Percentiles rank a stretch among this genome's conserved stretches.
These are phyloP conservation scores for Apus apus DNA, from an alignment of 2,113 vertebrate genomes.

Conservation along the genomic window DNA sequence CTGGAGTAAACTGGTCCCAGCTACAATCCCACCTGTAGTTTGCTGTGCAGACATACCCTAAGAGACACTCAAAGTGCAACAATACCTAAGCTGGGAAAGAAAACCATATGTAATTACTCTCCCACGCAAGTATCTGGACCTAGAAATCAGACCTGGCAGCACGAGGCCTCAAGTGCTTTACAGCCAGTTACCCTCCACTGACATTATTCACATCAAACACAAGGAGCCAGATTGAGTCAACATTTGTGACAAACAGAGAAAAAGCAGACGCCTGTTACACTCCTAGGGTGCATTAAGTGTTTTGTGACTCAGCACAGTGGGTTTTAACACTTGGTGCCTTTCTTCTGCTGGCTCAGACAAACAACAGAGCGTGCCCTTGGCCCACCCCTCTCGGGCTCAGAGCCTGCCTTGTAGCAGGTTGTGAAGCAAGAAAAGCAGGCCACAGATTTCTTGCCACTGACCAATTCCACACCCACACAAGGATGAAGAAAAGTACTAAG, in stretches of 20 bases:
- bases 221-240: conserved; percentile 47
- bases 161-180: not conserved
- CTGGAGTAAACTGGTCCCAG: not conserved
- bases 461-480: not conserved
- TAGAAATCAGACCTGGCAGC: conserved; percentile 15
- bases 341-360: conserved; percentile 19
- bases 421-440: not conserved
- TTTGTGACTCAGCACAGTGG: conserved; percentile 51
- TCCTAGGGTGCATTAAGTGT: conserved; percentile 32
- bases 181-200: not conserved
- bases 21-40: conserved; percentile 21
- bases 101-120: conserved; percentile 12
- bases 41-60: not conserved
- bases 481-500: not conserved
- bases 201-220: conserved; percentile 28
- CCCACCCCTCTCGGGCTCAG: not conserved
- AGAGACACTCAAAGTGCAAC: not conserved
- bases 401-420: not conserved
- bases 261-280: conserved; percentile 3
- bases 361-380: not conserved
- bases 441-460: not conserved
- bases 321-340: conserved; percentile 40
- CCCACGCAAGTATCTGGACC: conserved; percentile 8
- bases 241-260: conserved; percentile 39
- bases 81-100: not conserved